Evolutionary conservation across 2,797 vertebrate genomes (phyloP).

Genomic region (Anabacerthia variegaticeps): DNA sequence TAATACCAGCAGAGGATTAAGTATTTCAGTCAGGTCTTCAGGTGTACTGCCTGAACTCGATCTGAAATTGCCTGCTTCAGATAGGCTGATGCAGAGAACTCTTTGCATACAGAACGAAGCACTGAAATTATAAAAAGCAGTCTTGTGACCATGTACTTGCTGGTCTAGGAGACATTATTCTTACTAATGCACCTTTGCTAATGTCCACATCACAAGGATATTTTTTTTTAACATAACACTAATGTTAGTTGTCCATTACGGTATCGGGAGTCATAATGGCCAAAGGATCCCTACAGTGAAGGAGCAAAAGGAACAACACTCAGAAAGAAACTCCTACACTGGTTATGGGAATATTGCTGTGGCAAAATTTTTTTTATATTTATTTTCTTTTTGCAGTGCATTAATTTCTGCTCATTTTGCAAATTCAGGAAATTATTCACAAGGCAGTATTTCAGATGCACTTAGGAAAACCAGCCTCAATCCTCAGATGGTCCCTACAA

Average conservation of each 20-base stretch:
- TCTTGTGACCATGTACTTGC: neutral
- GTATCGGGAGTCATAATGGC: slow-evolving; percentile 31
- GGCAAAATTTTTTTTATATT: neutral
- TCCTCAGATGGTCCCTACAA: neutral
- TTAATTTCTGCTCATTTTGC: neutral
- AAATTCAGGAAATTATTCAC: neutral
- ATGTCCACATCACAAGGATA: slow-evolving; percentile 27
- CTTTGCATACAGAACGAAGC: slow-evolving; percentile 17
- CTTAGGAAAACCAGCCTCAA: neutral
- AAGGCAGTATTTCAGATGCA: neutral
- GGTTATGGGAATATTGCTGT: neutral
- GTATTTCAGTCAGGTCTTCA: slow-evolving; percentile 47
- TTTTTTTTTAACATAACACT: slow-evolving; percentile 24
- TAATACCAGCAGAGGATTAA: slow-evolving; percentile 6
- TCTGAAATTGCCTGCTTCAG: slow-evolving; percentile 27
- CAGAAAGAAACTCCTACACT: neutral
- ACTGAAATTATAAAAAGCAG: slow-evolving; percentile 26
- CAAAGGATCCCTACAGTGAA: slow-evolving; percentile 51
- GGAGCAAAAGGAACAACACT: slow-evolving; percentile 21
- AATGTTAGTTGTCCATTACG: slow-evolving; percentile 54
- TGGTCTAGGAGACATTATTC: slow-evolving; percentile 36
- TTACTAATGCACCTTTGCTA: slow-evolving; percentile 62
- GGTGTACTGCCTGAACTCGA: slow-evolving; percentile 9
- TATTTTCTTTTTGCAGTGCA: neutral
- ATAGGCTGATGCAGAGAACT: neutral